Evolutionary conservation across 1,140 invertebrate species (phyloP), one percentile per base, ranked within the genome.

Genomic region (Rhizoglyphus robini): DNA sequence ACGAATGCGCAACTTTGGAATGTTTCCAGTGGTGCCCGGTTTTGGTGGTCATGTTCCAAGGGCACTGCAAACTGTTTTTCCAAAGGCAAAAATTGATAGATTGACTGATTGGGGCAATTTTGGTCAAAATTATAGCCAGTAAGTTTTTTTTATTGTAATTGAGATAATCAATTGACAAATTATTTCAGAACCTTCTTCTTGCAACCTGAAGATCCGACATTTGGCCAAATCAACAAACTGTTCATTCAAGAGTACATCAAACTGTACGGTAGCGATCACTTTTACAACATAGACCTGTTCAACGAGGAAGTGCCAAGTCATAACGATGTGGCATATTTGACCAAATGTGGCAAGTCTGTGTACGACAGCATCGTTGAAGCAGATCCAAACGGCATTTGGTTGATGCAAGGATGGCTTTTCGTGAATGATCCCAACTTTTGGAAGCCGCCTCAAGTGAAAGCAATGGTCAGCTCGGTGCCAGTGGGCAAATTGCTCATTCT

Each of bases 361-460:
- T 90, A 82, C 73, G 73, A 78, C 2, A 82, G 83, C 0, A 85
- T 96, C 81, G 76, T 68, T 0, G 73, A 71, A 25, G 82, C 82
- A 2, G 92, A 96, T 78, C 73, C 80, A 0, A 69, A 86, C 57
- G 88, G 89, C 0, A 71, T 78, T 15, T 78, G 78, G 77, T 69
- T 94, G 32, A 79, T 92, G 73, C 90, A 94, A 77, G 88, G 86
- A 25, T 95, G 90, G 90, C 78, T 92, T 76, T 93, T 94, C 72
- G 79, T 84, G 20, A 65, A 82, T 70, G 80, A 83, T 65, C 72
- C 76, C 8, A 66, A 74, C 25, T 86, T 85, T 71, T 90, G 88
- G 88, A 83, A 82, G 11, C 70, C 77, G 49, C 72, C 79, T 4
- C 80, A 83, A 73, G 83, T 84, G 0, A 74, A 85, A 72, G 80